Percentiles rank a stretch among this genome's conserved stretches.
Conservation (phyloP, 1,140 invertebrate species). For the Bombus turneri region DNA sequence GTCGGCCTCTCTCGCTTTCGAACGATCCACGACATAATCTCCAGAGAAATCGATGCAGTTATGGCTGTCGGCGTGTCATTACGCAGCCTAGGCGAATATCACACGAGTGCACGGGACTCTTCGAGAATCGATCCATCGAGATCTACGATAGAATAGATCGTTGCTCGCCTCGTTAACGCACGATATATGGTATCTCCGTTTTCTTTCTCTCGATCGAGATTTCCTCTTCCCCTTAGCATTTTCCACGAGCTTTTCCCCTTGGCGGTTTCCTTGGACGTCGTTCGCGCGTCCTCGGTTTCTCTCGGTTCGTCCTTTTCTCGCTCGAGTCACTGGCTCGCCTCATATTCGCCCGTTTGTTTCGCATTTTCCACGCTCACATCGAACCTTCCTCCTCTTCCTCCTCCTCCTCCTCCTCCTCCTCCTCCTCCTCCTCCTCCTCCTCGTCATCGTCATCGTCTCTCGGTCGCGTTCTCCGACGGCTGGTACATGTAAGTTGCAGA, state of each 20-base stretch:
- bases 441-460: not conserved
- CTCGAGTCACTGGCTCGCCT: not conserved
- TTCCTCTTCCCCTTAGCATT: not conserved
- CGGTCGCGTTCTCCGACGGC: not conserved
- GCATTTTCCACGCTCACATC: constrained; percentile 30
- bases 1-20: not conserved
- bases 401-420: not conserved
- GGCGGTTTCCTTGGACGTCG: no score
- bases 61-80: not conserved
- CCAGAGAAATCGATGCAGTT: constrained; percentile 26
- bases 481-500: constrained; percentile 34
- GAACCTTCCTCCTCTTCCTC: not conserved
- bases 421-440: not conserved
- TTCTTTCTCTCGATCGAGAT: not conserved
- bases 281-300: not conserved
- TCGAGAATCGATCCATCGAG: not conserved
- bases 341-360: constrained; percentile 29
- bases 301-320: not conserved
- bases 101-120: not conserved
- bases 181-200: not conserved
- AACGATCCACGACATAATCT: constrained; percentile 43
- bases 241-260: not conserved
- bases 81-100: not conserved
- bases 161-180: not conserved
- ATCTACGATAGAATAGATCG: no score